Conservation (phyloP, 1,140 invertebrate genomes). For the Leptestheria dahalacensis region DNA sequence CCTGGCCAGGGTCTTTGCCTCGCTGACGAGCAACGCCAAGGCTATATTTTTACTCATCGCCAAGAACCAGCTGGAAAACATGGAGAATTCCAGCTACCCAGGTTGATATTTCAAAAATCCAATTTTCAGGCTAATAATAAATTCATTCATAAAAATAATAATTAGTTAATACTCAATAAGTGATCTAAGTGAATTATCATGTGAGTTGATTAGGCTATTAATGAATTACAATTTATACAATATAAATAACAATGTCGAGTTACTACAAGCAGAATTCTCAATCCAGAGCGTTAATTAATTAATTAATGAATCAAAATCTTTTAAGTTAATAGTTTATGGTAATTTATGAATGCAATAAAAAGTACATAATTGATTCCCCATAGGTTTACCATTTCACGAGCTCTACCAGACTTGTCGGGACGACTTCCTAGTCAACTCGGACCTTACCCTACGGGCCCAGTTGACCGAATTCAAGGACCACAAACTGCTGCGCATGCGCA, state of each 20-base stretch:
- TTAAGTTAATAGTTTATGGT: too few species aligned
- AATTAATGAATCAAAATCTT: too few species aligned
- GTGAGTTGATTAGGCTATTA: too few species aligned
- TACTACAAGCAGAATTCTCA: too few species aligned
- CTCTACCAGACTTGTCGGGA: conserved; percentile 69
- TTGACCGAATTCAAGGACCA: conserved; percentile 88
- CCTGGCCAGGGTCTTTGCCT: conserved; percentile 70
- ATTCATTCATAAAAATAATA: too few species aligned
- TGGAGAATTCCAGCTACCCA: conserved; percentile 50
- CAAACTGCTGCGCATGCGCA: conserved; percentile 65
- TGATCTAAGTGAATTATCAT: too few species aligned
- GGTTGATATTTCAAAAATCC: conserved; percentile 34
- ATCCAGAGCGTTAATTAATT: too few species aligned
- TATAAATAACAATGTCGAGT: too few species aligned
- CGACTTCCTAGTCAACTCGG: conserved; percentile 74
- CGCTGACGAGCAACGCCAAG: conserved; percentile 71
- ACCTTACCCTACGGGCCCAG: conserved; percentile 69
- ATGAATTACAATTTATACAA: too few species aligned
- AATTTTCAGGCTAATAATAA: conserved; percentile 8
- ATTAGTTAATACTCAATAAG: too few species aligned
- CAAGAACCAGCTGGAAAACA: conserved; percentile 59
- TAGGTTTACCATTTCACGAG: conserved; percentile 73
- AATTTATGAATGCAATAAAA: too few species aligned
- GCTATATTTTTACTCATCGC: conserved; percentile 69
- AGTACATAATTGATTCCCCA: conserved; percentile 23